Percentiles rank a stretch among this genome's conserved stretches.
Conservation (phyloP, 1,140 invertebrate species). For the Aphelinus atriplicis region DNA sequence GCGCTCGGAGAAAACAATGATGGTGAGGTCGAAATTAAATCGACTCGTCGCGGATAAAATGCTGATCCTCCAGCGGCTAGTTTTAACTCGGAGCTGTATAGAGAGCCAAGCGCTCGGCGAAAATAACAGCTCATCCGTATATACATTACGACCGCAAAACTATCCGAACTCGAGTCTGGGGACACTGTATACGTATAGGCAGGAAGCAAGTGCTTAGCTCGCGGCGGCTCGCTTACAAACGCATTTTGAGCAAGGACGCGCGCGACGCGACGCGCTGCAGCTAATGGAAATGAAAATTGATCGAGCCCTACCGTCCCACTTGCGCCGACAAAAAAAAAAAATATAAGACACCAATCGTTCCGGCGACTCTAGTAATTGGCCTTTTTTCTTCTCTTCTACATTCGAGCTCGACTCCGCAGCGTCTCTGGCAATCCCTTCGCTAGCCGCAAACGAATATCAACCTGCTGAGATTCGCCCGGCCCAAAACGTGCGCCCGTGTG, state of each 20-base stretch:
- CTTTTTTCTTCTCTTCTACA: constrained; percentile 14
- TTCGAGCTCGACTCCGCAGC: background rate
- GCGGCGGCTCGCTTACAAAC: constrained; percentile 50
- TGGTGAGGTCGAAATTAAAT: background rate
- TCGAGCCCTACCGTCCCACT: constrained; percentile 35
- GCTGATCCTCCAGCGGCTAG: background rate
- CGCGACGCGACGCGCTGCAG: constrained; percentile 6
- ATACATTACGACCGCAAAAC: constrained; percentile 54
- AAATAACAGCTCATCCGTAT: constrained; percentile 25
- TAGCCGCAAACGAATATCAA: constrained; percentile 19
- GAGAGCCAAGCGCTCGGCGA: background rate
- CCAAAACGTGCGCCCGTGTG: background rate
- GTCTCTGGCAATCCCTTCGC: background rate
- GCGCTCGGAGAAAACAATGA: background rate
- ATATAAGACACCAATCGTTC: constrained; percentile 15
- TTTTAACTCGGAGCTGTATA: no score
- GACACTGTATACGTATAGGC: constrained; percentile 35
- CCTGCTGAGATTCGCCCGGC: background rate
- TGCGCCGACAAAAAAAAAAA: background rate
- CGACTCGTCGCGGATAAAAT: constrained; percentile 10
- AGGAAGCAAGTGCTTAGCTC: constrained; percentile 57
- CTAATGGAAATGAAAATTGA: constrained; percentile 55
- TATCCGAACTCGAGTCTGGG: constrained; percentile 57
- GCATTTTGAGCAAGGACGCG: constrained; percentile 49
- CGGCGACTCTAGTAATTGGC: constrained; percentile 11